Evolutionary conservation across 2,113 vertebrate species (phyloP), one percentile per base, ranked within the genome.

Genomic region (Vicugna pacos): DNA sequence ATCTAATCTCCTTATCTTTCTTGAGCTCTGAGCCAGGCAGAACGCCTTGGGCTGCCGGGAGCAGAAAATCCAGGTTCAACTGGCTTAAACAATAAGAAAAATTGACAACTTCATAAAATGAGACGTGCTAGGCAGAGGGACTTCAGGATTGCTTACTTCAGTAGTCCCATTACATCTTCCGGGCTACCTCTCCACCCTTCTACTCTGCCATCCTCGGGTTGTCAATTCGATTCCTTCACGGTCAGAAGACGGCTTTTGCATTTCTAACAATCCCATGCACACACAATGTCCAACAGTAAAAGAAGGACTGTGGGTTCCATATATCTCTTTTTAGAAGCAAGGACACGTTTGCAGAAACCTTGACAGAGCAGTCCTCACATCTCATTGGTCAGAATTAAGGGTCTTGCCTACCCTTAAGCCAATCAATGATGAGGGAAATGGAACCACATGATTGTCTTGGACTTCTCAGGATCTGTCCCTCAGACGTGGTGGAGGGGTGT

Each of bases 1-100:
- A 79, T 93, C 85, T 91, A 86, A 84, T 93, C 81, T 90, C 69
- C n/a, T 93, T 62, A 89, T 94, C 86, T 95, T 52, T 65, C 77
- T 89, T 89, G 65, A 96, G 81, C 85, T 89, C 85, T 46, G 50
- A 95, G 73, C 76, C 30, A 30, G 60, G 88, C 89, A 69, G 30
- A 89, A 88, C 0, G 0, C 70, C 83, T 30, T 94, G 77, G 62
- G 64, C 50, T 64, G 58, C 81, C 28, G 26, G 6, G 32, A 93
- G n/a, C 24, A 77, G 54, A 93, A 91, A 93, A 22, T 14, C 65
- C 28, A 72, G 11, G 48, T 73, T 96, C 91, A 79, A 35, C 28
- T 35, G 65, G 58, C 6, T 89, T 70, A 46, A 91, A 85, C 76
- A 73, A 60, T 50, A 80, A 93, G 73, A 62, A 96, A 93, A 87